Percentiles rank a stretch among this genome's conserved stretches.
Conservation (phyloP, 2,797 vertebrate species). For the Crypturellus tataupa region DNA sequence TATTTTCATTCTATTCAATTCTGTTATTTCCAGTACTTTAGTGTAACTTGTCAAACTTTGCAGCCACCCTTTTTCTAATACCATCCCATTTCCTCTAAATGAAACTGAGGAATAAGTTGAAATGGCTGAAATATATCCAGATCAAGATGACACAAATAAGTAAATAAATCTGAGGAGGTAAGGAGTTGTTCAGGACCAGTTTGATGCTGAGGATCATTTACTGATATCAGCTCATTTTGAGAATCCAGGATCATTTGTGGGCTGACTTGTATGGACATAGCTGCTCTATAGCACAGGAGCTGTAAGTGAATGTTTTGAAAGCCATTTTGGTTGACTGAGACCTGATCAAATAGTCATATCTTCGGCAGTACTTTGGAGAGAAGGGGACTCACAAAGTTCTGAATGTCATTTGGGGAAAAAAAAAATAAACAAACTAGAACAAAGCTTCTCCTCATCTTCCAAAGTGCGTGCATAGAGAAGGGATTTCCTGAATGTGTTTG, state of each 20-base stretch:
- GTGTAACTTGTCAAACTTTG: not conserved
- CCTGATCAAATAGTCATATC: no score
- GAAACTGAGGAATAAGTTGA: not conserved
- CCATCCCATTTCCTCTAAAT: not conserved
- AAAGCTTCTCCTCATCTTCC: not conserved
- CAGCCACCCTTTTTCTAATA: not conserved
- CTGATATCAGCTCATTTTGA: fast-evolving
- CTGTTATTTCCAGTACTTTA: not conserved
- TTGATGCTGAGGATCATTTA: not conserved
- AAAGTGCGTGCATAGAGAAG: fast-evolving
- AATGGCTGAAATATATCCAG: not conserved
- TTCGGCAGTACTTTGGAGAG: not conserved
- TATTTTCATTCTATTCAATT: not conserved
- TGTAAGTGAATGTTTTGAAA: not conserved
- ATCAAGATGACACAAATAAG: not conserved
- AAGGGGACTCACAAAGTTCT: not conserved
- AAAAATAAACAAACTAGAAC: not conserved
- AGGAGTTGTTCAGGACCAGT: not conserved
- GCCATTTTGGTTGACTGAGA: fast-evolving
- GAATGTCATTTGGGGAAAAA: not conserved
- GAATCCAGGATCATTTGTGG: not conserved
- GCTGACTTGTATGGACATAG: not conserved
- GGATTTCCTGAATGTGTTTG: not conserved
- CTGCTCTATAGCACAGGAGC: not conserved
- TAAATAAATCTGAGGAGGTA: no score